Conservation (phyloP, 1,140 invertebrate genomes). For the Listronotus bonariensis region DNA sequence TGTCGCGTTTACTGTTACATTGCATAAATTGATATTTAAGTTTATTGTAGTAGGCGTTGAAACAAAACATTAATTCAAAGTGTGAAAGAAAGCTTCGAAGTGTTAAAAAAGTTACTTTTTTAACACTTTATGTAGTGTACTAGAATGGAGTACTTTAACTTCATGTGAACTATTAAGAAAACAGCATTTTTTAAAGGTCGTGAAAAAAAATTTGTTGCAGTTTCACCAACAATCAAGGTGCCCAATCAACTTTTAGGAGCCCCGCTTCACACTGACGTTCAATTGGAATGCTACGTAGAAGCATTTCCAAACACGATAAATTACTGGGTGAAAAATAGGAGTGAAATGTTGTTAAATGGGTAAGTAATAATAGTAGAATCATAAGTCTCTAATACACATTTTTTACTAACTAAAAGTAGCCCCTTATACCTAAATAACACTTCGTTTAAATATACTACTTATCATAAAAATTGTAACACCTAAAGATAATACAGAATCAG, state of each 20-base stretch:
- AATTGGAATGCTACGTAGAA: slow-evolving; percentile 80
- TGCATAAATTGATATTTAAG: no score
- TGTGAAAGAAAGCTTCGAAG: no score
- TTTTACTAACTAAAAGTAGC: background rate
- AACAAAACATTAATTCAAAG: no score
- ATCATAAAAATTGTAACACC: background rate
- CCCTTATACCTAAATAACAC: no score
- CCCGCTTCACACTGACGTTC: slow-evolving; percentile 77
- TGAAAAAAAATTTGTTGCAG: slow-evolving; percentile 61
- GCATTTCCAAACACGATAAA: slow-evolving; percentile 83
- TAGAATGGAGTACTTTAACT: no score
- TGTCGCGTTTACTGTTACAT: no score
- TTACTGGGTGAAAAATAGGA: slow-evolving; percentile 80
- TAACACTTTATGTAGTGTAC: no score
- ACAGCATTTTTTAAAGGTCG: no score
- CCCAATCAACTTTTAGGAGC: slow-evolving; percentile 82
- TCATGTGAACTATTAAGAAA: no score
- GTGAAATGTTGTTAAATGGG: slow-evolving; percentile 80
- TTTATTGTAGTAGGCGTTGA: no score
- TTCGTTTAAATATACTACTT: background rate
- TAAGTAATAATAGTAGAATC: slow-evolving; percentile 61
- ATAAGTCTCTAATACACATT: background rate
- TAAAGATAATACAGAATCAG: no score
- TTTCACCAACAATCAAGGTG: slow-evolving; percentile 80
- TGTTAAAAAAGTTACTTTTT: no score